phyloP scores from a whole-genome alignment of 1,140 invertebrate genomes.

The Ooceraea biroi region DNA sequence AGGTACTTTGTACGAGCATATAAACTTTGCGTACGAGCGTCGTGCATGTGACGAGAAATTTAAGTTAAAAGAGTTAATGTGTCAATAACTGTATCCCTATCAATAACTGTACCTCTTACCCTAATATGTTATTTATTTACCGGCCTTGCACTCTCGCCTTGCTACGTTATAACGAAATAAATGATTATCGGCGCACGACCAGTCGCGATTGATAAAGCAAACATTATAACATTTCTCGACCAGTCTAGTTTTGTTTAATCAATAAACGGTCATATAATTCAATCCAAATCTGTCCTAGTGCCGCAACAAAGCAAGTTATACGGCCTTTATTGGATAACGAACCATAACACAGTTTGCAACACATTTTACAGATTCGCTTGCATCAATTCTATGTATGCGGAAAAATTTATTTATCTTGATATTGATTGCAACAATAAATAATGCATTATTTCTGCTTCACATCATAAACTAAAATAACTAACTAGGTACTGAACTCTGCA shows the following conservation, averaged over 20 bases:
- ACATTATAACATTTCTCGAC: conserved; percentile 42
- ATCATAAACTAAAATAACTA: conserved; percentile 22
- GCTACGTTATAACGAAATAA: conserved; percentile 38
- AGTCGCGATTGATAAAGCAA: conserved; percentile 52
- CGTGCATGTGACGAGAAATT: too few species aligned
- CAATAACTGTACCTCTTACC: too few species aligned
- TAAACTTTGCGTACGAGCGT: too few species aligned
- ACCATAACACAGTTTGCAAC: conserved; percentile 43
- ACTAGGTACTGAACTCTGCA: conserved; percentile 13
- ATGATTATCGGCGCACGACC: conserved; percentile 36
- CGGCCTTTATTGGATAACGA: conserved; percentile 56
- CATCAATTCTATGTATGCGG: conserved; percentile 2
- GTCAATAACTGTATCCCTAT: too few species aligned
- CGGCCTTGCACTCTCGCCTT: neutral
- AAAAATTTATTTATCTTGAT: conserved; percentile 43
- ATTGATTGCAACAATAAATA: conserved; percentile 42
- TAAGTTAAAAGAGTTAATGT: too few species aligned
- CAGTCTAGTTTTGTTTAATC: conserved; percentile 52
- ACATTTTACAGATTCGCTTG: conserved; percentile 24
- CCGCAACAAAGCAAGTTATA: conserved; percentile 50
- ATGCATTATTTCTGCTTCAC: conserved; percentile 38
- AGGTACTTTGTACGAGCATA: too few species aligned
- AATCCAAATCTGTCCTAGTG: conserved; percentile 32
- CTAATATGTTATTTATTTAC: conserved; percentile 50
- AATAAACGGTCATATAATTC: conserved; percentile 55